These are phyloP conservation scores for Poeciliopsis paucimaculata DNA, from an alignment of 2,797 vertebrate species.

Conservation along the genomic window DNA sequence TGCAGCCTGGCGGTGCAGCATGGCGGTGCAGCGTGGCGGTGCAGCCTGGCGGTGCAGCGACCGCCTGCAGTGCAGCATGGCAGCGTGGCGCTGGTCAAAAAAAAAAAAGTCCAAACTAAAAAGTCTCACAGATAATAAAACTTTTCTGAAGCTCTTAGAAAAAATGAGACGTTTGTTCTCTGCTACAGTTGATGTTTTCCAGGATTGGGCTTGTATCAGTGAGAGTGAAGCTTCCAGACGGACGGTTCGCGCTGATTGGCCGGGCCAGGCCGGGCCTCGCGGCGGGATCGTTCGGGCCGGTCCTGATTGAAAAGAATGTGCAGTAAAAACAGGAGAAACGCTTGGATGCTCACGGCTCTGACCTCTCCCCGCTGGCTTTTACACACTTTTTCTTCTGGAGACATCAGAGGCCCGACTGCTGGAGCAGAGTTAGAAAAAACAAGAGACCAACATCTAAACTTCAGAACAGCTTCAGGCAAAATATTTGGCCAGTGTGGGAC, in stretches of 20 bases:
- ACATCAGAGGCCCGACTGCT: conserved; percentile 34
- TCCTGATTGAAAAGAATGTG: conserved; percentile 57
- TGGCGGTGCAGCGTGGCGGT: too few relatives aligned
- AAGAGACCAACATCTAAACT: conserved; percentile 26
- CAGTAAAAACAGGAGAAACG: conserved; percentile 46
- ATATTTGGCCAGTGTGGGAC: conserved; percentile 52
- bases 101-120: background rate
- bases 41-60: too few relatives aligned
- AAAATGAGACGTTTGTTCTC: background rate
- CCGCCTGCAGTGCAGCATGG: too few relatives aligned
- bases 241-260: background rate
- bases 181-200: background rate
- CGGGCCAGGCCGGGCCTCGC: background rate
- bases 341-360: conserved; percentile 30
- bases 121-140: background rate
- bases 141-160: background rate
- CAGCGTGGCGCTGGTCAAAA: too few relatives aligned
- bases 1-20: too few relatives aligned
- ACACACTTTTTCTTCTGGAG: conserved; percentile 39
- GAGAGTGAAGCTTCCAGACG: background rate
- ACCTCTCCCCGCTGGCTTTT: conserved; percentile 35
- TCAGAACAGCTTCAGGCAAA: conserved; percentile 44
- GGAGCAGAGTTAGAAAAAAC: conserved; percentile 40
- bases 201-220: background rate
- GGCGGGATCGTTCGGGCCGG: background rate